Base-by-base conservation (phyloP, 1,140 invertebrate genomes). In the Chymomyza costata region DNA sequence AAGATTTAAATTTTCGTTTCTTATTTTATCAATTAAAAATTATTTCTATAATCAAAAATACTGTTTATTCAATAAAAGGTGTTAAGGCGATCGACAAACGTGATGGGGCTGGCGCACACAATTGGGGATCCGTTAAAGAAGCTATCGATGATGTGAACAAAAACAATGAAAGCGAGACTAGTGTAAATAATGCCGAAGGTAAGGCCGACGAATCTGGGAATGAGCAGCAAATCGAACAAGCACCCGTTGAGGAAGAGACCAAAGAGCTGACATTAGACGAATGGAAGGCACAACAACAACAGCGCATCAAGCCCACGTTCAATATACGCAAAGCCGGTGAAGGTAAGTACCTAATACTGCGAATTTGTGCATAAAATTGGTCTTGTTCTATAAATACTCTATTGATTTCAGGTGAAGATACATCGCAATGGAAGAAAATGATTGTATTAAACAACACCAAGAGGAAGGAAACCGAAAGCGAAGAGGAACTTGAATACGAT, bases 91-190 rank as follows among this genome's bases (percentile, higher is more conserved):
- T 96, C 64, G 96, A 98, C 82, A 98, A 98, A 87, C 92, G 94
- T 64, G 96, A 98, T 82, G 97, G 96, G 82, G 92, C 90, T 88
- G 97, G 96, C 48, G 91, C 95, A 69, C 94, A 96, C 86, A 98
- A 98, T 86, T 98, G 97, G 96, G 96, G 96, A 69, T 95, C 92
- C 39, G 90, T 95, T 65, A 95, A 94, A 85, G 95, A 97, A 87
- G 94, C 97, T 68, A 91, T 95, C 65, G 94, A 94, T 87, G 89
- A 90, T 61, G 82, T 89, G 62, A 89, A 89, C 84, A 89, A 89
- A 69, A 86, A 87, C 28, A 86, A 86, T 30, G 86, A 87, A 7
- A 58, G 47, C 87, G 90, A 76, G 40, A 56, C 65, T n/a, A 68
- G 41, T 58, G 86, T 83, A 60, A 86, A 86, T 43, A 73, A 74